Evolutionary conservation across 2,113 vertebrate genomes (phyloP), one percentile per base, ranked within the genome.

Genomic region (Pogona vitticeps): DNA sequence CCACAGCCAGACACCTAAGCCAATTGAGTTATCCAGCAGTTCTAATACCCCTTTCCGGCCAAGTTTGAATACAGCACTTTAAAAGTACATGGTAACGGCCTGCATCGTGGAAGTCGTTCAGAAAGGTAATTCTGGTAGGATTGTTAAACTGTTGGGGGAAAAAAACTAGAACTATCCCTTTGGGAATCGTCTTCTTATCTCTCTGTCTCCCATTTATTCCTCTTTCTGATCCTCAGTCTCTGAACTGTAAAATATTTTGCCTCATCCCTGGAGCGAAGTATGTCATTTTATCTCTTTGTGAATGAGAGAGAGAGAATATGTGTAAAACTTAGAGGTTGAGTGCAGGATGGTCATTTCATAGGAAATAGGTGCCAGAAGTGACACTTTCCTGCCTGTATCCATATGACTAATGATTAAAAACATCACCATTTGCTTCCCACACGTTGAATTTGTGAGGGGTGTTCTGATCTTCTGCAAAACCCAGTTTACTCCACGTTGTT

Each of bases 371-470:
- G 67, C 33, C 33, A 80, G 31, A 46, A 70, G 1, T 10, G 89
- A 61, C 36, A n/a, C 46, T 1, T 81, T 1, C 0, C 56, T 28
- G 0, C n/a, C 71, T 81, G 0, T 0, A 87, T 67, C 38, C 26
- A 28, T 63, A 76, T 42, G 31, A 4, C 18, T 65, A 61, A 65
- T 52, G 67, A 71, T 14, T 0, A 77, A 61, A 42, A 68, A 76
- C 76, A 59, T 77, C 46, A n/a, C 31, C 1, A 15, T 89, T 52
- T 61, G 0, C 68, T 91, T 86, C 82, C 84, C 91, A 40, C 88
- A 89, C 61, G 70, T 14, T 84, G 89, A 91, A 93, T 93, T 40
- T 23, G 87, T 84, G 87, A 88, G 89, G 71, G 42, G 33, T 85
- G 89, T 94, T 86, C 79, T 90, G 68, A 12, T 80, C 12, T 21